Evolutionary conservation across 1,140 invertebrate genomes (phyloP), one percentile per base, ranked within the genome.

Genomic region (Stegodyphus mimosarum): DNA sequence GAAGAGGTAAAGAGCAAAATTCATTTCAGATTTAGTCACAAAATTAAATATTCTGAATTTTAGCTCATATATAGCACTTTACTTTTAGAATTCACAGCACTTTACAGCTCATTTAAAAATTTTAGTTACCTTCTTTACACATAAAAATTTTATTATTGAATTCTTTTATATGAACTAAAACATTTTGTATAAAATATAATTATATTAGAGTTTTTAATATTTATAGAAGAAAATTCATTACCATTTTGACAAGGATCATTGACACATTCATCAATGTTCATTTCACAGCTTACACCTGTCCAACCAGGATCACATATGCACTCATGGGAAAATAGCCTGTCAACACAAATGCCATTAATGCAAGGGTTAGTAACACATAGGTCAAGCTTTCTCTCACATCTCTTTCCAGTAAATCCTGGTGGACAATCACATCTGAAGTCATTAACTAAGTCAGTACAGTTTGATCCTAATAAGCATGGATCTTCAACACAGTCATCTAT

Each of bases 331-430:
- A 96, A 98, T 0, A 98, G 91, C 86, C 94, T 95, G 89, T 99
- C 97, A 0, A 97, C 94, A 89, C 97, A 99, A 55, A 96, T 92
- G 6, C 97, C 97, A 90, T 99, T 95, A 88, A 95, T 94, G 89
- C 97, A 99, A 7, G 97, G 96, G 88, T 94, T 94, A n/a, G 93
- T 93, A 0, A 93, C 92, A 88, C 98, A 99, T 5, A 99, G 92
- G 89, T 99, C 95, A 50, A 98, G 95, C 90, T 99, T 99, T 74
- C 96, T 93, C 88, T 99, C 96, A 89, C 99, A 99, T 72, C 97
- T 93, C 92, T 99, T 99, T 13, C 98, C 98, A 17, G 95, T 95
- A 89, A 99, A 99, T 74, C 98, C 98, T 15, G 94, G 92, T 7
- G 96, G 96, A 91, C 99, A 99, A 13, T 94, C 91, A 89, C 98